Evolutionary conservation across 2,797 vertebrate species (phyloP).

Genomic region (Furcifer pardalis): DNA sequence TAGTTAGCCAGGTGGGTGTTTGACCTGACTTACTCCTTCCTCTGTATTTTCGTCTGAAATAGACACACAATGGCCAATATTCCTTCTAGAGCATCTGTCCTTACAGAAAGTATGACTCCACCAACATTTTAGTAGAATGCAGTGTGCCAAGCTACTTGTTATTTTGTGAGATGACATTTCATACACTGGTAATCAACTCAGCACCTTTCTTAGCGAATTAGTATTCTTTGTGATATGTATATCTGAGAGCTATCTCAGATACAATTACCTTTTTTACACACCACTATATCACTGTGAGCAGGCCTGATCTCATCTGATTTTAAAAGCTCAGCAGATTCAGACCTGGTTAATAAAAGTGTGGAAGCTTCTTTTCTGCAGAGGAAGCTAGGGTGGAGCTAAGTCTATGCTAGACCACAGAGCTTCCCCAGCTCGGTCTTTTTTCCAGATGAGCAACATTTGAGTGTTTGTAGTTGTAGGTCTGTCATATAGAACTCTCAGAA

Average conservation of each 20-base stretch:
- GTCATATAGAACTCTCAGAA: too few relatives aligned
- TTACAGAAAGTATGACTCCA: conserved; percentile 4
- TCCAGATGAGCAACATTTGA: too few relatives aligned
- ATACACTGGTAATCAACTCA: not conserved
- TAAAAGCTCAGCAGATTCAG: too few relatives aligned
- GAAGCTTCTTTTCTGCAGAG: too few relatives aligned
- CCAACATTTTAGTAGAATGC: not conserved
- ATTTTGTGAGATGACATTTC: not conserved
- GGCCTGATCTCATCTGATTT: too few relatives aligned
- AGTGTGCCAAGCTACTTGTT: not conserved
- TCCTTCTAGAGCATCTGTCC: not conserved
- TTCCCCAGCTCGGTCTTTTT: too few relatives aligned
- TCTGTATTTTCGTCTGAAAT: not conserved
- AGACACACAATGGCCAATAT: not conserved
- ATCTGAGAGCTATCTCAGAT: not conserved
- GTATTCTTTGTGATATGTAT: not conserved
- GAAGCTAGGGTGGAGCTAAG: too few relatives aligned
- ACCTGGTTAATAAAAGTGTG: too few relatives aligned
- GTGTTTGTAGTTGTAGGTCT: too few relatives aligned
- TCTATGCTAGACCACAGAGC: too few relatives aligned
- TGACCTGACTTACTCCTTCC: conserved; percentile 12
- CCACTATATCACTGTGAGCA: too few relatives aligned
- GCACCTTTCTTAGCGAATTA: not conserved
- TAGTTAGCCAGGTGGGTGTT: not conserved
- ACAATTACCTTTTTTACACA: not conserved